Evolutionary conservation across 2,888 invertebrate genomes (phyloP), one percentile per base, ranked within the genome.

Genomic region (Aquatica leii): DNA sequence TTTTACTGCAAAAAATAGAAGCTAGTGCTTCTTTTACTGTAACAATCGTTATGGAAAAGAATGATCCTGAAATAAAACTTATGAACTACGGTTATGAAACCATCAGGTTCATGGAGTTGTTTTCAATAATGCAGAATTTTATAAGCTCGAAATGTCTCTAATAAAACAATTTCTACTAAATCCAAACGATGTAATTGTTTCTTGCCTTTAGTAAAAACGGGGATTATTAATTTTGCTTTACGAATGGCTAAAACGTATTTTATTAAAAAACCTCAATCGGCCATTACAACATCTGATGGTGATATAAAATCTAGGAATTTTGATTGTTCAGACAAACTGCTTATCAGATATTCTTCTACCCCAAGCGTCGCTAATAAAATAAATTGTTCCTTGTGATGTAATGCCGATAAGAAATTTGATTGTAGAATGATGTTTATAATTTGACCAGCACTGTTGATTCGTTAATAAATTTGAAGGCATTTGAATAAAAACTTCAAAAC

Each of bases 401-500:
- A 41, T 41, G 5, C 41, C 41, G 5, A 41, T 41, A 3, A 41
- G 14, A 8, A 41, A 41, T 41, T 12, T 41, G 8, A 41, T 15
- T 3, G 41, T 41, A 14, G 8, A 14, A 14, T 41, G 41, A 8
- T 41, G 41, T 41, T 41, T 41, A 15, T 41, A 41, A 41, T 41
- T 15, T 12, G 41, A 41, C 41, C 41, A 41, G 41, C 41, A 41
- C 15, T 41, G 41, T 41, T 12, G 14, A 14, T 12, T 5, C 8
- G 41, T 41, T 14, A 41, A 15, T 14, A 14, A 41, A 14, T 41
- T 41, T 41, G 12, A 12, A 14, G 41, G 41, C 14, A 14, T 41
- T 41, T 41, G 14, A 41, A 41, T 41, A 15, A 14, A 41, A 41
- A 15, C 41, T 15, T 41, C 41, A 41, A 41, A 41, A 41, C 41